phyloP scores from a whole-genome alignment of 2,113 vertebrate genomes.

The Ceratotherium simum region DNA sequence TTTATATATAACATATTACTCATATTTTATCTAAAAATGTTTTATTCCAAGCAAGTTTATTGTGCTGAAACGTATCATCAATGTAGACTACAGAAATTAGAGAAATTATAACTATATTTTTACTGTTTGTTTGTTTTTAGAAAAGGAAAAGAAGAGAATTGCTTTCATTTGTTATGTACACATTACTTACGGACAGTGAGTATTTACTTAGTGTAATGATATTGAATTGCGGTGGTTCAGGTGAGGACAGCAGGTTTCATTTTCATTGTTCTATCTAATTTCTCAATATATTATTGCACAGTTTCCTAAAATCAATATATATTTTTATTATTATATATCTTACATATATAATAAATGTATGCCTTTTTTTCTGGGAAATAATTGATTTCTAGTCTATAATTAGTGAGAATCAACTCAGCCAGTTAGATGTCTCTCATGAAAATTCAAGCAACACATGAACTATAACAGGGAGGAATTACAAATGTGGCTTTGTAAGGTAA shows the following conservation, averaged over 20 bases:
- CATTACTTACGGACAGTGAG: not conserved
- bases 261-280: not conserved
- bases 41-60: conserved; percentile 3
- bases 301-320: not conserved
- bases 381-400: not conserved
- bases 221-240: not conserved
- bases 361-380: not conserved
- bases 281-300: not conserved
- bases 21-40: not conserved
- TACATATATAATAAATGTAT: not conserved
- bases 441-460: not conserved
- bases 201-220: not conserved
- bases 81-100: not conserved
- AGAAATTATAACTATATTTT: not conserved
- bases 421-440: not conserved
- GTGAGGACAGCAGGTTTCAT: not conserved
- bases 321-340: not conserved
- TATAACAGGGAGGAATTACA: not conserved
- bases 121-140: not conserved
- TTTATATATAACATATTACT: not conserved
- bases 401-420: not conserved
- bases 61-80: not conserved
- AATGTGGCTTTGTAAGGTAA: not conserved
- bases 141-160: not conserved
- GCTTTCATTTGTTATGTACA: not conserved